These are phyloP conservation scores for Montipora cactus DNA, from an alignment of 64 coral and sea anemone species.

Conservation along the genomic window DNA sequence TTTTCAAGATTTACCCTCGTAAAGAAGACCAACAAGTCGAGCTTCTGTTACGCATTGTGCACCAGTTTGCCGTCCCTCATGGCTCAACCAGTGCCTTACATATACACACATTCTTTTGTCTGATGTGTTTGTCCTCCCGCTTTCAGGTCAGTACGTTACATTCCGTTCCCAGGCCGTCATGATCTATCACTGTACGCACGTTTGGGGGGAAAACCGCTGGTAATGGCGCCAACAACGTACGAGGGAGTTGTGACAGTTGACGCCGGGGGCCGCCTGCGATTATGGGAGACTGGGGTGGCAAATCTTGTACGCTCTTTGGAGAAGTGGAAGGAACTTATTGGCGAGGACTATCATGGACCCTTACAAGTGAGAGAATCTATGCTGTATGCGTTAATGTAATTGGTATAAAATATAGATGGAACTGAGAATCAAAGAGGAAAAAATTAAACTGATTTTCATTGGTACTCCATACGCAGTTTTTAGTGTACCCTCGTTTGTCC, in stretches of 20 bases:
- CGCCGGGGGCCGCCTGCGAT: slow-evolving; percentile 72
- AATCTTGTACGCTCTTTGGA: slow-evolving; percentile 84
- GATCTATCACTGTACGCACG: slow-evolving; percentile 68
- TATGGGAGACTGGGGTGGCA: slow-evolving; percentile 94
- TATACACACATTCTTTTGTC: not conserved
- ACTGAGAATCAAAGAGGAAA: too few relatives aligned
- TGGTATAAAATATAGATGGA: too few relatives aligned
- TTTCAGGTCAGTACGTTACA: slow-evolving; percentile 67
- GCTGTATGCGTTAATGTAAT: too few relatives aligned
- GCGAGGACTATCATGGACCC: slow-evolving; percentile 71
- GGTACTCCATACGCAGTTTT: not conserved
- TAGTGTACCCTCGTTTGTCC: not conserved
- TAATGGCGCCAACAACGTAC: slow-evolving; percentile 75
- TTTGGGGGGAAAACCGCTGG: slow-evolving; percentile 61
- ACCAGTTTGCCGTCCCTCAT: too few relatives aligned
- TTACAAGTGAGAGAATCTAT: slow-evolving; percentile 70
- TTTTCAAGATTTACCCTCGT: too few relatives aligned
- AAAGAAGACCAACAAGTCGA: too few relatives aligned
- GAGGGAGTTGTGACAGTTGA: slow-evolving; percentile 91
- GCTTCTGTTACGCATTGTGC: too few relatives aligned
- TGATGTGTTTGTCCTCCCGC: not conserved
- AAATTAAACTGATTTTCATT: too few relatives aligned
- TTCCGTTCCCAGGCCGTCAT: slow-evolving; percentile 71
- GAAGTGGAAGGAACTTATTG: slow-evolving; percentile 93
- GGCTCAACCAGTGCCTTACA: too few relatives aligned